These are phyloP conservation scores for Tyria jacobaeae DNA, from an alignment of 2,888 invertebrate genomes.

Conservation along the genomic window DNA sequence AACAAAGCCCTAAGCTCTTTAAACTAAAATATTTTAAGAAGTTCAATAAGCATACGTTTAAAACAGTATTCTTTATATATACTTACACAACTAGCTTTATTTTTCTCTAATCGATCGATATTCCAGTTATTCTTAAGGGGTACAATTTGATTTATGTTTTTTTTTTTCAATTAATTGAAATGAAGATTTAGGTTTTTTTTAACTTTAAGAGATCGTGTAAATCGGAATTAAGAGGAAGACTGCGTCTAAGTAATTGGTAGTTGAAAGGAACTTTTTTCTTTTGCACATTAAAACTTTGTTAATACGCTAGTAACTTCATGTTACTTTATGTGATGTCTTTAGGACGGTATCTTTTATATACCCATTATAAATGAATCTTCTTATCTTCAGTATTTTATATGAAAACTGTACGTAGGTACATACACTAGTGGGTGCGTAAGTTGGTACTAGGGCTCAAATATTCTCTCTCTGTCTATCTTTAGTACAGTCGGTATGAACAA, in stretches of 20 bases:
- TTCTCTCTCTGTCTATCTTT: background rate
- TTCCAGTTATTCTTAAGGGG: constrained; percentile 25
- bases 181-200: constrained; percentile 70
- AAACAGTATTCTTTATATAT: no score
- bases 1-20: no score
- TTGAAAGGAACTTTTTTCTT: constrained; percentile 47
- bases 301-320: constrained; percentile 15
- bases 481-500: background rate
- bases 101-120: constrained; percentile 29
- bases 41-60: no score
- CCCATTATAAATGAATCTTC: background rate
- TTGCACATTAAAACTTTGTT: constrained; percentile 37
- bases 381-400: background rate
- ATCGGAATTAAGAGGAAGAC: constrained; percentile 64
- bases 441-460: background rate
- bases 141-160: constrained; percentile 32
- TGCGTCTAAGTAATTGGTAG: constrained; percentile 58
- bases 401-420: background rate
- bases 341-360: background rate
- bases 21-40: no score
- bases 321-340: background rate
- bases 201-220: constrained; percentile 49
- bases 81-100: background rate
- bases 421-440: background rate
- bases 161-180: constrained; percentile 20